These are phyloP conservation scores for Chroicocephalus ridibundus DNA, from an alignment of 2,113 vertebrate species.

Conservation along the genomic window DNA sequence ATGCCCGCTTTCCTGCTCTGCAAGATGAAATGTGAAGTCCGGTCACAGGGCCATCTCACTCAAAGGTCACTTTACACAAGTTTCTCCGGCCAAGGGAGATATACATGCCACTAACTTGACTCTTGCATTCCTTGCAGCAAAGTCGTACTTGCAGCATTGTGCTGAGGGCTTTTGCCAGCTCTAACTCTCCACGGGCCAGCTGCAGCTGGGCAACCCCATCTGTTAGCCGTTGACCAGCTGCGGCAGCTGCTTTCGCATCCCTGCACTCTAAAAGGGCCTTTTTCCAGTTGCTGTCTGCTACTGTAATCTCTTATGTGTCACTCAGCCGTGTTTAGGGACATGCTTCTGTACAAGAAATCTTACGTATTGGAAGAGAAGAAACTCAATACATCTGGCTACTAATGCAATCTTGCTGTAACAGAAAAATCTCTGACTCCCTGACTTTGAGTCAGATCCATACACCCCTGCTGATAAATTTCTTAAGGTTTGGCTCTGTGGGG, in stretches of 20 bases:
- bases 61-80: not conserved
- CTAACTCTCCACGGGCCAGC: fast-evolving
- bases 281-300: not conserved
- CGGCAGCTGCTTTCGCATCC: not conserved
- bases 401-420: not conserved
- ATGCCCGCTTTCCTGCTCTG: not conserved
- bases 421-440: not conserved
- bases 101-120: fast-evolving
- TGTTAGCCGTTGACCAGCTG: not conserved
- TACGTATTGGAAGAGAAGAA: not conserved
- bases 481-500: not conserved
- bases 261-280: not conserved
- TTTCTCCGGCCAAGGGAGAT: not conserved
- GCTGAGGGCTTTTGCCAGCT: not conserved
- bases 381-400: not conserved
- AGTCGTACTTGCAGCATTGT: not conserved
- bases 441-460: not conserved
- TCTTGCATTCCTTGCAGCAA: fast-evolving
- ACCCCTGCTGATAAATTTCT: not conserved
- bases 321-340: not conserved
- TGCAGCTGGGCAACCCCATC: not conserved
- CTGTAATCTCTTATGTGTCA: not conserved
- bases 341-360: not conserved
- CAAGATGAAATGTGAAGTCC: not conserved
- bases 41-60: not conserved